Evolutionary conservation across 2,113 vertebrate species (phyloP).

Genomic region (Centrocercus urophasianus): DNA sequence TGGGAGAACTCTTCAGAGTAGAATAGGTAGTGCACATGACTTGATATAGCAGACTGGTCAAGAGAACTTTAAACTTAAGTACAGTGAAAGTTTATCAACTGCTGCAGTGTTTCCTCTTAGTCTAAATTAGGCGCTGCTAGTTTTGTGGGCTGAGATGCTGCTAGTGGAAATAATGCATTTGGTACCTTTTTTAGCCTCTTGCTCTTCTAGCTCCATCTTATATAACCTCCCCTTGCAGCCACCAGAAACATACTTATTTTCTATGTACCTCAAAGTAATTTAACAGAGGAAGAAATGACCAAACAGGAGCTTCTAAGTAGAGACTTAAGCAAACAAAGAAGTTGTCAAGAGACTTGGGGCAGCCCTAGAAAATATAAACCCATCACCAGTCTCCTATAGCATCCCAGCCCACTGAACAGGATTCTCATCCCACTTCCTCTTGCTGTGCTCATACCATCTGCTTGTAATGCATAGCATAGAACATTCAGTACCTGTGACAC

Average conservation of each 20-base stretch:
- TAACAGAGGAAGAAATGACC: not conserved
- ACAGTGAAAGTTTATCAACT: not conserved
- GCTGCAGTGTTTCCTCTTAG: not conserved
- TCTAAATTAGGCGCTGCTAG: not conserved
- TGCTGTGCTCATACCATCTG: conserved; percentile 39
- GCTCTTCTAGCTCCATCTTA: not conserved
- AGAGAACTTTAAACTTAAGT: not conserved
- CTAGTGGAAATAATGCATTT: not conserved
- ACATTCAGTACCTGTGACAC: conserved; percentile 6
- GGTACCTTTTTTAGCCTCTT: not conserved
- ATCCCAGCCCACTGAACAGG: not conserved
- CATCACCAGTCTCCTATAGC: not conserved
- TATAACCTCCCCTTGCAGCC: not conserved
- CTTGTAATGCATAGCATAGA: not conserved
- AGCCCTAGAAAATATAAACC: not conserved
- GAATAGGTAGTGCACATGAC: not conserved
- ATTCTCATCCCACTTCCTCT: not conserved
- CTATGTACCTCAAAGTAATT: not conserved
- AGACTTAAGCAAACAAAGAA: not conserved
- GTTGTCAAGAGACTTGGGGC: not conserved
- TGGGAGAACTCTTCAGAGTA: not conserved
- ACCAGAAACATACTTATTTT: not conserved
- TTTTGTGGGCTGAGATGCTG: not conserved
- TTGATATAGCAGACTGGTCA: not conserved
- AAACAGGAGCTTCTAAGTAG: not conserved